phyloP scores from a whole-genome alignment of 2,797 vertebrate species.

The Synanceia verrucosa region DNA sequence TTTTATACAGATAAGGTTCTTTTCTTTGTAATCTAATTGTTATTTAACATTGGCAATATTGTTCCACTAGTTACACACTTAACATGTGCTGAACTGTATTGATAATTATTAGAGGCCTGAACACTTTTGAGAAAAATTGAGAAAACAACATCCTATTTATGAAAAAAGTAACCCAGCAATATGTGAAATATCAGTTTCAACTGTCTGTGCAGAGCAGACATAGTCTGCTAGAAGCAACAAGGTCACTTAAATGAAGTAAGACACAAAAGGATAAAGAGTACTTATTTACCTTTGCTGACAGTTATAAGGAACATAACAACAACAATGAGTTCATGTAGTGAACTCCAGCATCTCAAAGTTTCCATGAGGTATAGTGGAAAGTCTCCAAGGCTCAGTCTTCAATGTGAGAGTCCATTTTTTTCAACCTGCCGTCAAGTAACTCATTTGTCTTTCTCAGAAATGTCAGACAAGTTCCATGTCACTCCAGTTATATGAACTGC shows the following conservation, averaged over 20 bases:
- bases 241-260: accelerated
- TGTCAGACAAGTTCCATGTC: conserved; percentile 59
- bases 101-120: too few relatives aligned
- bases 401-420: conserved; percentile 15
- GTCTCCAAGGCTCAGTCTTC: conserved; percentile 6
- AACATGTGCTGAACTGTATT: conserved; percentile 29
- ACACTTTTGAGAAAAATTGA: too few relatives aligned
- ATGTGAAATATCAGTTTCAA: conserved; percentile 6
- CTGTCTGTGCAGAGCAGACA: not conserved
- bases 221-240: not conserved
- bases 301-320: conserved; percentile 41
- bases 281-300: conserved; percentile 55
- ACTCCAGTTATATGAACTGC: conserved; percentile 41
- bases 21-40: conserved; percentile 58
- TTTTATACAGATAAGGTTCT: too few relatives aligned
- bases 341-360: conserved; percentile 23
- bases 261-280: not conserved
- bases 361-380: conserved; percentile 55
- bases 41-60: too few relatives aligned
- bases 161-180: too few relatives aligned
- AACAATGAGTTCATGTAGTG: conserved; percentile 20
- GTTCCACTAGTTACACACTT: too few relatives aligned
- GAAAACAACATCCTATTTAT: too few relatives aligned
- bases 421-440: conserved; percentile 58
- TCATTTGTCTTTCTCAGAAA: conserved; percentile 60